Base-by-base conservation (phyloP, 2,888 invertebrate genomes). In the Perithous albicinctus region DNA sequence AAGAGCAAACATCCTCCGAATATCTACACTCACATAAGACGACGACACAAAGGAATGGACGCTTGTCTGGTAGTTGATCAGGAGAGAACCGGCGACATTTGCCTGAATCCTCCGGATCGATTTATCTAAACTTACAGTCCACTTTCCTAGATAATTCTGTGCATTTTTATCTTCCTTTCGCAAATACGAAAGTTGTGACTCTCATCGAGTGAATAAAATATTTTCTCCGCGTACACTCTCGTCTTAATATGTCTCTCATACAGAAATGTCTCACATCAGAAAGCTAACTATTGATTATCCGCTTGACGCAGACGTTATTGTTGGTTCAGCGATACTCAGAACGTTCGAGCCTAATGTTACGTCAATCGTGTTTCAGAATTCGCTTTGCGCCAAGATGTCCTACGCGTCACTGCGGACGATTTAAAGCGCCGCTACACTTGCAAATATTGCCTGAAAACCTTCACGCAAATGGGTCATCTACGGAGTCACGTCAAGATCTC, bases 11-110 rank as follows among this genome's bases (percentile, higher is more conserved):
- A 88, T 38, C 83, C 87, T 18, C 80, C 87, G 4, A 89, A 89
- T 41, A 85, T 90, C 7, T 88, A 88, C 46, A 86, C 85, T 12
- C 91, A 91, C 64, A 86, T 89, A n/a, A 77, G 85, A 15, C 76
- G 85, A 4, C 41, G 61, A 5, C 80, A 82, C 56, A 72, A 77
- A 12, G 85, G 84, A 48, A 32, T 83, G 23, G 83, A 88, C 43
- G 59, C 81, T 3, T 84, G 82, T 7, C 12, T 85, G 15, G 83
- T 86, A 35, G 79, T 86, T 10, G 72, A 83, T 51, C 80, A 84
- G 48, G 67, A 85, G 38, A 10, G 41, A 67, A 43, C 4, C 4
- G 66, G 43, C 12, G 66, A 66, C 10, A 54, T 69, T 18, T 54
- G 69, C 26, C 23, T 38, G n/a, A 61, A 73, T 10, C 43, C 46